A percentile compares a stretch with the other conserved stretches of the same genome.
These are phyloP conservation scores for Pachyseris speciosa DNA, from an alignment of 64 coral and sea anemone species.

Conservation along the genomic window DNA sequence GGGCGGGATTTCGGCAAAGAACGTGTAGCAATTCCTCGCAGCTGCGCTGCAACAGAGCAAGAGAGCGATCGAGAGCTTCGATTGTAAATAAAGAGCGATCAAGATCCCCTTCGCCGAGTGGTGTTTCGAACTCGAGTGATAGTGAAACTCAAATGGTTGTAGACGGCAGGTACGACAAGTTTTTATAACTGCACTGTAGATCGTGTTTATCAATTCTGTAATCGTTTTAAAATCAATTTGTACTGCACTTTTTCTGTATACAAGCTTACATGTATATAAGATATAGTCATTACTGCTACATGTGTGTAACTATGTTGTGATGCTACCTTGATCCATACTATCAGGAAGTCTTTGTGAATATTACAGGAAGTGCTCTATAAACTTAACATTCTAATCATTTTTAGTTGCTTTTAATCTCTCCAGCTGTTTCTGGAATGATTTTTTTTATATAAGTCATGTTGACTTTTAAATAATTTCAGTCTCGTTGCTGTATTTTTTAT, in stretches of 20 bases:
- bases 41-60: slow-evolving; percentile 20
- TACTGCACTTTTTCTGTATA: neutral
- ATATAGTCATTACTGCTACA: neutral
- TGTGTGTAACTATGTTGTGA: neutral
- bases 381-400: neutral
- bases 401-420: neutral
- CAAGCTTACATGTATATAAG: neutral
- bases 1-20: slow-evolving; percentile 20
- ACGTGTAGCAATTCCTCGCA: slow-evolving; percentile 66
- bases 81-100: neutral
- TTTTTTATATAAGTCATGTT: neutral
- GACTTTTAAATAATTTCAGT: neutral
- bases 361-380: neutral
- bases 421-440: neutral
- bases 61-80: slow-evolving; percentile 17
- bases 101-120: neutral
- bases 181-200: neutral
- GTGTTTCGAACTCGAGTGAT: neutral
- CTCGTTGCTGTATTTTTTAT: neutral
- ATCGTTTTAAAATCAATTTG: neutral
- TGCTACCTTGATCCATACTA: neutral
- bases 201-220: neutral
- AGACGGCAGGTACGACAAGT: neutral
- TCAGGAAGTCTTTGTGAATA: neutral
- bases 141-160: neutral